Base-by-base conservation (phyloP, 2,888 invertebrate genomes). In the Tiliacea aurago region DNA sequence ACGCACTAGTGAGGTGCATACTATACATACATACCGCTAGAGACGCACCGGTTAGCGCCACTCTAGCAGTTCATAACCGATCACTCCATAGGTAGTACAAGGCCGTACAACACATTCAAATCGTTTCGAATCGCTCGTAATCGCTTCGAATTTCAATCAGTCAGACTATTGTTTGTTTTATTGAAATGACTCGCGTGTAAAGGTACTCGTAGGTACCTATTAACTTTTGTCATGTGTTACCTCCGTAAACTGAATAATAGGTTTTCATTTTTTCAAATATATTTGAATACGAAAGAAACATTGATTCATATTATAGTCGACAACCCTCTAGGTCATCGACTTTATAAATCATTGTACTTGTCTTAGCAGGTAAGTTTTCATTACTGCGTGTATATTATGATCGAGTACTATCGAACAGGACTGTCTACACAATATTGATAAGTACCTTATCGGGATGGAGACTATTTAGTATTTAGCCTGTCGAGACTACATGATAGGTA, bases 41-140 rank as follows among this genome's bases (percentile, higher is more conserved):
- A 70, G 79, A 67, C 75, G 76, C 15, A 37, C 73, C 75, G 75
- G 63, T 58, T 45, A 58, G 64, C 66, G 69, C 75, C 59, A 66
- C 75, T 58, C 71, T 11, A 55, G 47, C n/a, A 1, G 11, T 15
- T 67, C 72, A 65, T 73, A 83, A 66, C 63, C 73, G 41, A 76
- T 73, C 58, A 61, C 45, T 61, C 45, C 55, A 18, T 41, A 28
- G 1, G n/a, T n/a, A n/a, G n/a, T n/a, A n/a, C n/a, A n/a, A n/a
- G n/a, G n/a, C n/a, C n/a, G 28, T 28, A 20, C 51, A 66, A 37
- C 20, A 67, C 53, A 68, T 49, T 70, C 68, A 73, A 72, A 73
- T 65, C n/a, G 47, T 53, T 74, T 63, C n/a, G n/a, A n/a, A 61
- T 49, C 28, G n/a, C n/a, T n/a, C n/a, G n/a, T n/a, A 66, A 67